Conservation (phyloP, 1,140 invertebrate species). For the Ridgeia piscesae region DNA sequence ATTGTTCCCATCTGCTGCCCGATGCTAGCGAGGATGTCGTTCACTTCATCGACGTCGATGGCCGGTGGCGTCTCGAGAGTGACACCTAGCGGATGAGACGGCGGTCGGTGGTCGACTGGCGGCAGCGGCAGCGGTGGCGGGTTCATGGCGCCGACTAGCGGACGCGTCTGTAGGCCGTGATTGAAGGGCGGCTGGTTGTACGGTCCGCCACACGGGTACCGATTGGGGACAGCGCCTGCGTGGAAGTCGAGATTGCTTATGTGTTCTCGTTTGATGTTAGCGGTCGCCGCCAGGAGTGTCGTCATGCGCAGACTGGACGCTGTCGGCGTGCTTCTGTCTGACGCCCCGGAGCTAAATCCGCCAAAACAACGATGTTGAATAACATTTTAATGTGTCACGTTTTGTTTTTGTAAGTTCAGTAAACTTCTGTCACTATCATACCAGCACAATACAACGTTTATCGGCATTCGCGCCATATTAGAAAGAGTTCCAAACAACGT, state of each 20-base stretch:
- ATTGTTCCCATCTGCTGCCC: conserved; percentile 1
- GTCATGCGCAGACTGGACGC: not conserved
- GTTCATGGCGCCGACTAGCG: not conserved
- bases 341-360: not conserved
- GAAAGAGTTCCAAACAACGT: not conserved
- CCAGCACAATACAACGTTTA: not conserved
- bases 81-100: not conserved
- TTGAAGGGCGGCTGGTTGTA: not conserved
- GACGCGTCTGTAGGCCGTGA: not conserved
- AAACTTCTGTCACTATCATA: no score
- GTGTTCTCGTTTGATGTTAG: conserved; percentile 1
- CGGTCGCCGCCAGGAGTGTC: not conserved
- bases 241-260: not conserved
- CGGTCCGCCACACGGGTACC: not conserved
- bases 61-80: not conserved
- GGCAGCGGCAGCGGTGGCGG: no score
- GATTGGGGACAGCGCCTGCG: not conserved
- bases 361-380: not conserved
- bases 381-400: not conserved
- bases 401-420: no score
- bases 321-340: not conserved
- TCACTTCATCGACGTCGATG: conserved; percentile 7
- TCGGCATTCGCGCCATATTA: not conserved
- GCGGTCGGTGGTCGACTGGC: not conserved
- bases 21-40: conserved; percentile 8